These are phyloP conservation scores for Aix galericulata DNA, from an alignment of 2,113 vertebrate species.

Conservation along the genomic window DNA sequence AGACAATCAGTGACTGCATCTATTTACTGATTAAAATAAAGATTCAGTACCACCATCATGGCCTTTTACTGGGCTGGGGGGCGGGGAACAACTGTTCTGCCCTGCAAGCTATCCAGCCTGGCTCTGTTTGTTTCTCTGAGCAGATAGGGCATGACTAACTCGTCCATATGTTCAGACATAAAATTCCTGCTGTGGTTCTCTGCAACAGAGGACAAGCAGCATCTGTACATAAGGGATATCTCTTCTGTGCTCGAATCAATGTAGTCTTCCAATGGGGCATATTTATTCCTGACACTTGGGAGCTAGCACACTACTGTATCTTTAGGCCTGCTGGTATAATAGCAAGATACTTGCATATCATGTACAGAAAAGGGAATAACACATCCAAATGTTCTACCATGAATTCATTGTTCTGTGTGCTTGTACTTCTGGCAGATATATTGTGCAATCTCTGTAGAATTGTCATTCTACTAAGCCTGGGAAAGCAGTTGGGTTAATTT, in stretches of 20 bases:
- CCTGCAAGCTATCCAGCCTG: constrained; percentile 60
- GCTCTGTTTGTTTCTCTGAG: constrained; percentile 59
- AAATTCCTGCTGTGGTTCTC: constrained; percentile 62
- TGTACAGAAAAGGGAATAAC: neutral
- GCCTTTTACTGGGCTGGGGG: neutral
- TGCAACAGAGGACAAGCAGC: constrained; percentile 46
- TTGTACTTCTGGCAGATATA: neutral
- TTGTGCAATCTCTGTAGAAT: neutral
- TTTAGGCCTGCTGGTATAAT: constrained; percentile 9
- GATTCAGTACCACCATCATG: neutral
- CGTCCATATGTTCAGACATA: constrained; percentile 65
- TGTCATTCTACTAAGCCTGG: neutral
- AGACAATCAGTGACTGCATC: constrained; percentile 19
- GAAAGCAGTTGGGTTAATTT: neutral
- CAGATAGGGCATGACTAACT: constrained; percentile 71
- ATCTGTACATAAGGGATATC: constrained; percentile 23
- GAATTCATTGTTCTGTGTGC: neutral
- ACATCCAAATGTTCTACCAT: neutral
- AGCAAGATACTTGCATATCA: neutral
- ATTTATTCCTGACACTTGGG: constrained; percentile 24
- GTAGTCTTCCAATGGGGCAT: neutral
- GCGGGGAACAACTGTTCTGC: neutral
- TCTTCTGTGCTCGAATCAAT: neutral
- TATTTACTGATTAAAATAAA: constrained; percentile 44
- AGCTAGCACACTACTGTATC: neutral